Evolutionary conservation across 2,797 vertebrate species (phyloP), one percentile per base, ranked within the genome.

Genomic region (Dermochelys coriacea): DNA sequence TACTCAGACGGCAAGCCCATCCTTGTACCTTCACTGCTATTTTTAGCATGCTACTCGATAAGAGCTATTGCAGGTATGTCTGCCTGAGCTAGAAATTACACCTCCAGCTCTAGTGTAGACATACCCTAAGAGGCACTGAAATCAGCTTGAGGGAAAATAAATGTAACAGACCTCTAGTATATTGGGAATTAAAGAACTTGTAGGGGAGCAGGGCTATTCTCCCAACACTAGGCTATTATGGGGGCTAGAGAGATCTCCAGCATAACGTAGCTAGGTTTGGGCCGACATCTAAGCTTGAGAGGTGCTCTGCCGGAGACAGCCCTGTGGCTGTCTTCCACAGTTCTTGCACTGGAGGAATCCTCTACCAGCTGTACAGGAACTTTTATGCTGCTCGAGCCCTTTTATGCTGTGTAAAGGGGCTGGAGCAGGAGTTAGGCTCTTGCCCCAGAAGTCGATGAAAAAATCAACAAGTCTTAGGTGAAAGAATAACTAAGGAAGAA

Each of bases 111-210:
- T n/a, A 68, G 61, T 64, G 61, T 68, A 68, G 55, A 37, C n/a
- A 37, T 68, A n/a, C n/a, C 19, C 64, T 71, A 59, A 71, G 64
- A 37, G 64, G 64, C 64, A 37, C 64, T n/a, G 80, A 95, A 96
- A 89, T 87, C 51, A 94, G 31, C 34, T 74, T 81, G 50, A 85
- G 80, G 41, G 90, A 95, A 96, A 92, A 75, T n/a, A 93, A 96
- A 51, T 82, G 19, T 85, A 68, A 27, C 77, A 91, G 82, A 81
- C 79, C 27, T 86, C 27, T 27, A 89, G 86, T 68, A 37, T 75
- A 18, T 47, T 83, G 5, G 45, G 84, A 85, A 89, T 61, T 45
- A 95, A 92, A 71, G 25, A 75, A 29, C 45, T 47, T 47, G 74
- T 8, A 45, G 41, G 12, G 14, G 45, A 47, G 25, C 27, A 47